phyloP scores from a whole-genome alignment of 2,888 invertebrate species.

The Troglohyphantes excavatus region DNA sequence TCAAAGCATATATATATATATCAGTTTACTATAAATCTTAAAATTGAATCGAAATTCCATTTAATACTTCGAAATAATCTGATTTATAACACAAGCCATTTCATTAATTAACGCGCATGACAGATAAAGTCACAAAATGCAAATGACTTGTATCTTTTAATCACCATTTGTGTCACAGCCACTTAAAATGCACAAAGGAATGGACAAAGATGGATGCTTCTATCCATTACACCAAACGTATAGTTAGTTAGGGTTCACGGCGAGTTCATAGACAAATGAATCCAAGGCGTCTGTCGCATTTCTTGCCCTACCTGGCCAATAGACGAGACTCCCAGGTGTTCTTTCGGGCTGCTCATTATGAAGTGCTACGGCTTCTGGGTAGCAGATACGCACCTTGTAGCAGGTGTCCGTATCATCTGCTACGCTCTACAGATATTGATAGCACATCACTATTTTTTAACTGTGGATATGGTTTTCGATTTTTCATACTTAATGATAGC shows the following conservation, averaged over 20 bases:
- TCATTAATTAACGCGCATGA: neutral
- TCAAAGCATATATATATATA: too few relatives aligned
- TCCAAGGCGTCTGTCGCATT: neutral
- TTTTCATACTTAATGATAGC: neutral
- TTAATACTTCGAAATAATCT: too few relatives aligned
- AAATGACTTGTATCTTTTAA: too few relatives aligned
- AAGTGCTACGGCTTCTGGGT: neutral
- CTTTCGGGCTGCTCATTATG: slow-evolving; percentile 8
- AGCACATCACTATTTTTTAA: neutral
- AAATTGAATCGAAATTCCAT: too few relatives aligned
- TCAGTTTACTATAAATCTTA: too few relatives aligned
- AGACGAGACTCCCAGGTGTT: slow-evolving; percentile 43
- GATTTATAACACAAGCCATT: neutral
- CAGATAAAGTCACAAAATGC: neutral
- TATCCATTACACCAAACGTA: neutral
- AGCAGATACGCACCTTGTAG: neutral
- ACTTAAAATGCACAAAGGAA: neutral
- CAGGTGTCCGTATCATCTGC: slow-evolving; percentile 54
- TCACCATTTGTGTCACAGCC: neutral
- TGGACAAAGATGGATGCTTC: neutral
- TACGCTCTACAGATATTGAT: neutral
- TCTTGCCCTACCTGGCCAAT: neutral
- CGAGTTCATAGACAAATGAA: neutral
- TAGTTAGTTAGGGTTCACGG: neutral
- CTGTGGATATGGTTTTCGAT: neutral